These are phyloP conservation scores for Percopsis omiscomaycus DNA, from an alignment of 2,797 vertebrate species.

Conservation along the genomic window DNA sequence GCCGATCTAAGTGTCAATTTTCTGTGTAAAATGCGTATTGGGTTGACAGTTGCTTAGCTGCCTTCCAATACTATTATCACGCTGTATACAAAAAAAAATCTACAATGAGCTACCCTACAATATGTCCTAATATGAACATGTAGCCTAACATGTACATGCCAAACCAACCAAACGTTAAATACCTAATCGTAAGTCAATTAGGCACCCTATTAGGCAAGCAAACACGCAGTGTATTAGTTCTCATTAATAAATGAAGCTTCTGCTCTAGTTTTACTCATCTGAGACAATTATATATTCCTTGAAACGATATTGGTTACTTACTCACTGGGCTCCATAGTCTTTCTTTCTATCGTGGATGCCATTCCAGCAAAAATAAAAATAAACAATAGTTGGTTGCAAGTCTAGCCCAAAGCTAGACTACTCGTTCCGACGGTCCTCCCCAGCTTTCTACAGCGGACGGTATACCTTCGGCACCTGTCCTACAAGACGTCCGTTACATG, in stretches of 20 bases:
- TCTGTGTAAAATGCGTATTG: background rate
- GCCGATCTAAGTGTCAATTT: background rate
- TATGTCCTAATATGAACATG: background rate
- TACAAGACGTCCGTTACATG: background rate
- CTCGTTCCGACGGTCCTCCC: slow-evolving; percentile 14
- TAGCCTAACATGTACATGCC: background rate
- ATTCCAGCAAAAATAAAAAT: slow-evolving; percentile 67
- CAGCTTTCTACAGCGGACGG: slow-evolving; percentile 15
- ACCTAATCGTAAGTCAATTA: no score
- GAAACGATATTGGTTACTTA: slow-evolving; percentile 73
- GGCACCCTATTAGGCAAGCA: no score
- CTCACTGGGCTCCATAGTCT: slow-evolving; percentile 93
- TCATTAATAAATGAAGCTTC: no score
- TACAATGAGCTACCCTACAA: background rate
- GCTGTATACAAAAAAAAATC: no score
- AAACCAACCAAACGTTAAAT: no score
- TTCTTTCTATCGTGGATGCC: slow-evolving; percentile 94
- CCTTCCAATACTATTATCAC: no score
- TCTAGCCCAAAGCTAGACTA: slow-evolving; percentile 9
- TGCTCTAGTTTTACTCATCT: background rate
- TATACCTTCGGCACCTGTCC: slow-evolving; percentile 59
- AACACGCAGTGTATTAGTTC: no score
- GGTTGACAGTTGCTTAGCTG: background rate
- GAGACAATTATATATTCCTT: background rate
- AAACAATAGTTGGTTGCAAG: slow-evolving; percentile 25